These are phyloP conservation scores for Encarsia formosa DNA, from an alignment of 2,888 invertebrate genomes.

Conservation along the genomic window DNA sequence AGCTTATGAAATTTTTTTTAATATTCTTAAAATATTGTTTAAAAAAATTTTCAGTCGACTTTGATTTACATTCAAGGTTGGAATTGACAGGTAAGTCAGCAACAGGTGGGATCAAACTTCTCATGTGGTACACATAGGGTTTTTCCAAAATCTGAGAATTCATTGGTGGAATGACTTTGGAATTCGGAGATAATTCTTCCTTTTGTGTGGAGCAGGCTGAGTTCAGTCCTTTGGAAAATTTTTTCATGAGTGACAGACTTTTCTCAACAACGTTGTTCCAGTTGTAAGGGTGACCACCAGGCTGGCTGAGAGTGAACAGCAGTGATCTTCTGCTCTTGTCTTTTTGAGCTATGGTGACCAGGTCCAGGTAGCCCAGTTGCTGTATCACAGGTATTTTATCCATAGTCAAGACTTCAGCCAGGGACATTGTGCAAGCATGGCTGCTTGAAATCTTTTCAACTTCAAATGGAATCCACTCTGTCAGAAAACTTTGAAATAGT, in stretches of 20 bases:
- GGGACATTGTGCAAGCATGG: constrained; percentile 47
- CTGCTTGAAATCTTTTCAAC: constrained; percentile 54
- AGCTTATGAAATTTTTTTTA: constrained; percentile 54
- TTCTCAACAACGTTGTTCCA: constrained; percentile 72
- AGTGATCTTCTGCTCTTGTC: constrained; percentile 59
- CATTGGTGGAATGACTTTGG: constrained; percentile 23
- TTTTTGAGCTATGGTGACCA: constrained; percentile 64
- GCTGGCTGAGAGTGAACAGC: constrained; percentile 72
- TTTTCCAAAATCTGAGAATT: constrained; percentile 39
- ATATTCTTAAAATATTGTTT: constrained; percentile 38
- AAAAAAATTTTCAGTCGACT: constrained; percentile 31
- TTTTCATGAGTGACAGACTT: constrained; percentile 61
- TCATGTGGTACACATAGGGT: constrained; percentile 39
- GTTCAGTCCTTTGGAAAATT: constrained; percentile 64
- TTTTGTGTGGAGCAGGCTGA: constrained; percentile 41
- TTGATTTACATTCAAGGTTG: constrained; percentile 10
- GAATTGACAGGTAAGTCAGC: neutral
- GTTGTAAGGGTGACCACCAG: constrained; percentile 83
- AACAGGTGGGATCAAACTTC: constrained; percentile 36
- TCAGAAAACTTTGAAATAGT: constrained; percentile 67
- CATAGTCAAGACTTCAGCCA: constrained; percentile 60
- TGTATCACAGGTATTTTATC: constrained; percentile 66
- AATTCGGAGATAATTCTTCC: constrained; percentile 27
- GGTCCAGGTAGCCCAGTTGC: constrained; percentile 72
- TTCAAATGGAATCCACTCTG: constrained; percentile 66